Evolutionary conservation across 2,797 vertebrate genomes (phyloP), one percentile per base, ranked within the genome.

Genomic region (Sebastes goodei): DNA sequence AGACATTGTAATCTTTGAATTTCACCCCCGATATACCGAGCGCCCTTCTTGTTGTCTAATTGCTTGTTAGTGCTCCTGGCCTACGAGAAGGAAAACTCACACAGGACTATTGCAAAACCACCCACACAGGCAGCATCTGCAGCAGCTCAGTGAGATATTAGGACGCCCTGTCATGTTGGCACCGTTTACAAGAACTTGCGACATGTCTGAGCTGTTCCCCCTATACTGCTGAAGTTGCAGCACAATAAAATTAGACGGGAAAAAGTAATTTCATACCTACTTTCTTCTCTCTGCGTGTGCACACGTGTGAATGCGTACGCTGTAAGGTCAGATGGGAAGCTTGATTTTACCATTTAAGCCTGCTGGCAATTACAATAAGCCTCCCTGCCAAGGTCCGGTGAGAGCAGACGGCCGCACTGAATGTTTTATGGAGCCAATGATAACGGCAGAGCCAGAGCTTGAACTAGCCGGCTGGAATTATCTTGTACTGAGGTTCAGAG

Each of bases 11-110:
- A 66, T 65, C 79, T 84, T 60, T 42, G 49, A 35, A 83, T 88
- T 86, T 78, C 2, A 12, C 74, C 66, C 76, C 80, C 52, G 81
- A 70, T 89, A 91, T 65, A 76, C 74, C 55, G 38, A 71, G 61
- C 17, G 21, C 76, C 76, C 82, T 77, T 86, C 75, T 81, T 82
- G 84, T 87, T 78, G 59, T 73, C 76, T 90, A 93, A 91, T 91
- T 92, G 91, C 90, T 92, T 89, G 86, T 94, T 93, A 93, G 88
- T 55, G 88, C 73, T 88, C 71, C 79, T 78, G 71, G 80, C 75
- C 90, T 81, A 61, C 15, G 56, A 78, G 75, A 69, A 80, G 52
- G 81, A 68, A 80, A 88, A 89, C 80, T 82, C 85, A 88, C 85
- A 82, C 77, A 32, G 84, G 90, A 82, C 86, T 85, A 72, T 78